Percentiles rank a stretch among this genome's conserved stretches.
Conservation (phyloP, 2,888 invertebrate species). For the Phyllotreta striolata region DNA sequence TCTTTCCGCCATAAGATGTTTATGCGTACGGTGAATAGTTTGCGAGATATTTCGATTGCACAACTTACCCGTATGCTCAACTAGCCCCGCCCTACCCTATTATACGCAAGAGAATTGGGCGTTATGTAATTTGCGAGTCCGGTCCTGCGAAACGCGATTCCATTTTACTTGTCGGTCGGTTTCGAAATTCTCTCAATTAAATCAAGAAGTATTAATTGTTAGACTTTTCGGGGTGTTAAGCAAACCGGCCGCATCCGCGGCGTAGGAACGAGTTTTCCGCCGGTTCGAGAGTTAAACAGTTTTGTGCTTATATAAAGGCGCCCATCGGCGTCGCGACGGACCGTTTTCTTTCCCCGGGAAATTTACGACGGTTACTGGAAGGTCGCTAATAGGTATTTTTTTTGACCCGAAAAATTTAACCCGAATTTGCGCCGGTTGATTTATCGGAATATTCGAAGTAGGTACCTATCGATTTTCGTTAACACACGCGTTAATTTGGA, state of each 20-base stretch:
- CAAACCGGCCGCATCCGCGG: conserved; percentile 31
- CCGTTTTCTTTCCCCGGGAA: conserved; percentile 12
- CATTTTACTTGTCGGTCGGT: conserved; percentile 1
- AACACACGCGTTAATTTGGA: no score
- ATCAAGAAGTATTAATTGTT: conserved; percentile 38
- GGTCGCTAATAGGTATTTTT: conserved; percentile 1
- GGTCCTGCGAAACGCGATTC: neutral
- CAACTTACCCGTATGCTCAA: no score
- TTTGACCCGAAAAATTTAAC: no score
- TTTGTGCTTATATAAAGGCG: no score
- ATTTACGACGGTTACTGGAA: conserved; percentile 1
- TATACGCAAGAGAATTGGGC: no score
- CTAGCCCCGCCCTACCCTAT: no score
- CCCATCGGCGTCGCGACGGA: neutral
- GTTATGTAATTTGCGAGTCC: conserved; percentile 4
- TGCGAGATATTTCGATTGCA: no score
- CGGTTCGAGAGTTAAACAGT: conserved; percentile 1
- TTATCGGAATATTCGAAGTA: no score
- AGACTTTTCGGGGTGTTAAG: conserved; percentile 13
- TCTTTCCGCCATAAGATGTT: no score
- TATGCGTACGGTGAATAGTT: no score
- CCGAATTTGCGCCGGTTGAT: no score
- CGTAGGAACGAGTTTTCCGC: conserved; percentile 13
- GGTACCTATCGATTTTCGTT: no score
- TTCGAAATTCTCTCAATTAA: conserved; percentile 26